These are phyloP conservation scores for Caerostris extrusa DNA, from an alignment of 1,140 invertebrate genomes.

Conservation along the genomic window DNA sequence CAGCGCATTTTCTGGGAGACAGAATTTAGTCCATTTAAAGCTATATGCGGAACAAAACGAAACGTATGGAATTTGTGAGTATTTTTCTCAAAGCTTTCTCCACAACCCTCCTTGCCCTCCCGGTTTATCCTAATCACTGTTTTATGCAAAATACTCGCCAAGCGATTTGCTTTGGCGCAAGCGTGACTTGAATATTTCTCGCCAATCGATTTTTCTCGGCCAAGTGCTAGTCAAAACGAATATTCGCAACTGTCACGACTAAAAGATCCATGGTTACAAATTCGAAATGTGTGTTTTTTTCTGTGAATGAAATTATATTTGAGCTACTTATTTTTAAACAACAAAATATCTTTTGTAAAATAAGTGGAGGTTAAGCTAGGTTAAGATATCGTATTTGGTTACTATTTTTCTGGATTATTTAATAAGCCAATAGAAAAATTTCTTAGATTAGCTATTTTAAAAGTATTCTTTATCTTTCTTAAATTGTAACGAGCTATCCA, in stretches of 20 bases:
- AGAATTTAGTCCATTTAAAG: constrained; percentile 68
- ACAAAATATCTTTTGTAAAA: neutral
- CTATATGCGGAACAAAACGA: constrained; percentile 46
- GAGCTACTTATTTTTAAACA: neutral
- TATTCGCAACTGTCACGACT: constrained; percentile 38
- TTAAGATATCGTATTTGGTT: no score
- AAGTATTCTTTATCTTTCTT: no score
- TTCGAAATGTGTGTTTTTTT: neutral
- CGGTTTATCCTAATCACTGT: constrained; percentile 70
- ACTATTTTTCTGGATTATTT: no score
- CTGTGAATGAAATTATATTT: neutral
- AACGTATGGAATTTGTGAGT: constrained; percentile 66
- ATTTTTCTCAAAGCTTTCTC: constrained; percentile 60
- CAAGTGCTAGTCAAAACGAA: constrained; percentile 54
- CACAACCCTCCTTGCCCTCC: constrained; percentile 17
- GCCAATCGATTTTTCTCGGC: constrained; percentile 67
- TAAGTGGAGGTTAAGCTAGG: no score
- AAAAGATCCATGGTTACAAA: constrained; percentile 5
- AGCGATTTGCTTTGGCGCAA: constrained; percentile 73
- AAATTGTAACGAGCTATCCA: no score
- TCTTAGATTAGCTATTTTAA: no score
- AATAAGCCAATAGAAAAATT: no score
- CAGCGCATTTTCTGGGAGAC: constrained; percentile 16
- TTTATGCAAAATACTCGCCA: constrained; percentile 74
- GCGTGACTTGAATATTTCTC: constrained; percentile 75